These are phyloP conservation scores for Doryteuthis pealeii DNA, from an alignment of 1,140 invertebrate species.

Conservation along the genomic window DNA sequence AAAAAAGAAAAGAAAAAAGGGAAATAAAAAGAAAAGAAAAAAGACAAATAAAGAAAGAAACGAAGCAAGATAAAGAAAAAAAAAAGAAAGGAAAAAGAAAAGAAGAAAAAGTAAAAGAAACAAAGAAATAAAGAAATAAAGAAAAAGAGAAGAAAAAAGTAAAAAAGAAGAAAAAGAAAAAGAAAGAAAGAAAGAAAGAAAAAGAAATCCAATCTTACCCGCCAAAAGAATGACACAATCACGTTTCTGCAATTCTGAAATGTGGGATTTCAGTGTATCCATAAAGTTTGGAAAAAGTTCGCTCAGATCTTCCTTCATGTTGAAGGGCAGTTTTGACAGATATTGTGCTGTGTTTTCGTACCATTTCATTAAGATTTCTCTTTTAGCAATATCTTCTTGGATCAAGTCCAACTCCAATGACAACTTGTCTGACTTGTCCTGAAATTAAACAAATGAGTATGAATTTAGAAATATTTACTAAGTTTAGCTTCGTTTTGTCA, in stretches of 20 bases:
- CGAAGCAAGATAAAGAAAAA: too few relatives aligned
- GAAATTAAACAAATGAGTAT: too few relatives aligned
- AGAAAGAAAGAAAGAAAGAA: neutral
- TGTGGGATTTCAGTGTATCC: conserved; percentile 13
- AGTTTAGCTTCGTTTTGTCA: too few relatives aligned
- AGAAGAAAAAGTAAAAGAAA: too few relatives aligned
- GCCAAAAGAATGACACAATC: conserved; percentile 39
- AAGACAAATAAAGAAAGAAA: too few relatives aligned
- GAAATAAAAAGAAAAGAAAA: too few relatives aligned
- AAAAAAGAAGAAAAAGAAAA: too few relatives aligned
- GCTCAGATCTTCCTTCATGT: conserved; percentile 29
- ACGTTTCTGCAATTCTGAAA: conserved; percentile 26
- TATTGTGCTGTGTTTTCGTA: conserved; percentile 24
- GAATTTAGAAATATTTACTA: too few relatives aligned
- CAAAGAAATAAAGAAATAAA: too few relatives aligned
- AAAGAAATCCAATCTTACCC: conserved; percentile 18
- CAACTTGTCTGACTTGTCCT: neutral
- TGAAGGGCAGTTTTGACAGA: conserved; percentile 24
- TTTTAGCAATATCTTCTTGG: conserved; percentile 24
- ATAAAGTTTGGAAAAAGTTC: conserved; percentile 29
- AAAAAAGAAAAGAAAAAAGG: too few relatives aligned
- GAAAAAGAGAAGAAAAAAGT: too few relatives aligned
- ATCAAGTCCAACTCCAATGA: conserved; percentile 20
- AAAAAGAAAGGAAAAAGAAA: too few relatives aligned
- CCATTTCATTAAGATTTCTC: conserved; percentile 22